Conservation (phyloP, 2,113 vertebrate species). For the Anolis sagrei region DNA sequence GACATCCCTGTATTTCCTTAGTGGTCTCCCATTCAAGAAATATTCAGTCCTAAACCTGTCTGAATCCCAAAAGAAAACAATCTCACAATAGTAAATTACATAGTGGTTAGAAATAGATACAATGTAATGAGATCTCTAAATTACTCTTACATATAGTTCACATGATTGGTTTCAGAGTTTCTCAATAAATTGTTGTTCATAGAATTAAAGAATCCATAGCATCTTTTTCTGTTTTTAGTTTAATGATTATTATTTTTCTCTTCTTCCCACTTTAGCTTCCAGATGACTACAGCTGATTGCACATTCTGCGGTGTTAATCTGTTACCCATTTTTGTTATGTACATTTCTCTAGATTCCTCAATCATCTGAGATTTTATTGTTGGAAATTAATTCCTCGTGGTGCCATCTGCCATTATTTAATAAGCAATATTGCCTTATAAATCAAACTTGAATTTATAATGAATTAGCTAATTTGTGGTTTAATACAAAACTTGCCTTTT, state of each 20-base stretch:
- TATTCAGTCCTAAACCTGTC: too few species aligned
- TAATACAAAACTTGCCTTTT: conserved; percentile 62
- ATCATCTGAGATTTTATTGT: conserved; percentile 65
- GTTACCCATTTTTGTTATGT: conserved; percentile 3
- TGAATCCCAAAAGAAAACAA: too few species aligned
- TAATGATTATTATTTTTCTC: not conserved
- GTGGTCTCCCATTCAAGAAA: too few species aligned
- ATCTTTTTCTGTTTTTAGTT: not conserved
- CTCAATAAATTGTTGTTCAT: not conserved
- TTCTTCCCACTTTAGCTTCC: not conserved
- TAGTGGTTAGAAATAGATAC: not conserved
- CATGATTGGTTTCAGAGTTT: not conserved
- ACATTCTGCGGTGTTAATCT: not conserved
- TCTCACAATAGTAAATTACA: too few species aligned
- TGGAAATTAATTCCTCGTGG: conserved; percentile 64
- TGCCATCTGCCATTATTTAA: conserved; percentile 74
- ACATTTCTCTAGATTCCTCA: conserved; percentile 60
- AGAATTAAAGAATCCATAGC: not conserved
- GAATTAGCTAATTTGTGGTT: conserved; percentile 69
- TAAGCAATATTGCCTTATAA: conserved; percentile 63
- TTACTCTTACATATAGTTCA: not conserved
- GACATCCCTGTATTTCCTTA: too few species aligned
- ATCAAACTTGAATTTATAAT: conserved; percentile 71
- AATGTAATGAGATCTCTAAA: not conserved
- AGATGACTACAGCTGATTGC: not conserved